Conservation (phyloP, 2,113 vertebrate genomes). For the Erythrolamprus reginae region DNA sequence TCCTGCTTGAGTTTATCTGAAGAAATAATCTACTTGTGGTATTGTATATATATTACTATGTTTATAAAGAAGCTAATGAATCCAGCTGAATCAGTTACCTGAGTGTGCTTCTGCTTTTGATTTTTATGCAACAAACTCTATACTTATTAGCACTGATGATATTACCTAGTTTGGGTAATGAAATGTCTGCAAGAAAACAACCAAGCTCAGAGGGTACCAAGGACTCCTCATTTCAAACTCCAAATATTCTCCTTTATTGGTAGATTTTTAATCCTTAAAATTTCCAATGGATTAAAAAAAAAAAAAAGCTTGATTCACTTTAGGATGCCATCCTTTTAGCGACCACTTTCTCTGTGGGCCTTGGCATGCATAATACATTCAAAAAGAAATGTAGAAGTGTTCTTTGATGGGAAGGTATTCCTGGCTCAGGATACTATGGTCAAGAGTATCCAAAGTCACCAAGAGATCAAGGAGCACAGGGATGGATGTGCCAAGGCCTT, state of each 20-base stretch:
- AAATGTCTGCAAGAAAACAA: not conserved
- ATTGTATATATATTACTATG: no score
- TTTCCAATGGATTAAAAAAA: not conserved
- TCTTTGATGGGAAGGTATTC: not conserved
- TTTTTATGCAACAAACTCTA: no score
- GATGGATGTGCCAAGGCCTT: not conserved
- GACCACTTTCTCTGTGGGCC: not conserved
- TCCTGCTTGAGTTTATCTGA: no score
- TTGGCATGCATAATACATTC: not conserved
- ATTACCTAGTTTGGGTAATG: not conserved
- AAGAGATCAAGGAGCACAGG: not conserved
- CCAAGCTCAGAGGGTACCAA: not conserved
- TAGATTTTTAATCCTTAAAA: not conserved
- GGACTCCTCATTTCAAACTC: not conserved
- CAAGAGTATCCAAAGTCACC: not conserved
- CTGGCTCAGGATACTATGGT: not conserved
- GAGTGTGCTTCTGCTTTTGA: no score
- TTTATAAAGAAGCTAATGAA: no score
- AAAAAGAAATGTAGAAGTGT: not conserved
- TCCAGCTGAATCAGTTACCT: no score
- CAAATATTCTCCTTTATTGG: not conserved
- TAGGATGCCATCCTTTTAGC: not conserved
- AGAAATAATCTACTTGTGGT: no score
- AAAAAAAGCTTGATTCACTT: not conserved
- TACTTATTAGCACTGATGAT: not conserved